phyloP scores from a whole-genome alignment of 2,113 vertebrate species.

The Gallinago jamesoni region DNA sequence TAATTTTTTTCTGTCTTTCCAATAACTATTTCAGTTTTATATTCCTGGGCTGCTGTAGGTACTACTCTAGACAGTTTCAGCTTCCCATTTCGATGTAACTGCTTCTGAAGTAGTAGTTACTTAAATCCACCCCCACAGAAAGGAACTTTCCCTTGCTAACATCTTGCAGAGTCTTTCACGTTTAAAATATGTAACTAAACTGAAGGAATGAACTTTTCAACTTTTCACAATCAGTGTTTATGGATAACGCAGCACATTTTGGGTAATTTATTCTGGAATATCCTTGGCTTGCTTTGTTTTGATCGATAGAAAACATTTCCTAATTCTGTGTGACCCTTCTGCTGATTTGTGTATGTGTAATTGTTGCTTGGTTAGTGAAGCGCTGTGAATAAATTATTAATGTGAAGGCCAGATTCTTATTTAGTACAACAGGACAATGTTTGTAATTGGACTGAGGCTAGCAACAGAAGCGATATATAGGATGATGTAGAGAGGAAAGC shows the following conservation, averaged over 20 bases:
- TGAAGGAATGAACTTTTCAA: background rate
- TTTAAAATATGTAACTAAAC: background rate
- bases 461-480: background rate
- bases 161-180: background rate
- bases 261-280: constrained; percentile 4
- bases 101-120: background rate
- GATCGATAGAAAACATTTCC: constrained; percentile 43
- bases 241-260: background rate
- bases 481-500: background rate
- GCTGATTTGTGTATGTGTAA: background rate
- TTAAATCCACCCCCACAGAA: background rate
- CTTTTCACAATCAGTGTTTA: background rate
- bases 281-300: constrained; percentile 12
- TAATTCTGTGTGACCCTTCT: constrained; percentile 22
- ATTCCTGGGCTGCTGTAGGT: background rate
- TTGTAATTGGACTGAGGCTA: background rate
- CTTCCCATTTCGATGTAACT: background rate
- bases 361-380: constrained; percentile 4
- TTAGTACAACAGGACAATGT: background rate
- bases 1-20: constrained; percentile 26
- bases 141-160: background rate
- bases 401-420: constrained; percentile 3
- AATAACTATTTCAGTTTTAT: background rate
- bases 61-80: background rate
- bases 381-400: constrained; percentile 46